Base-by-base conservation (phyloP, 2,113 vertebrate species). In the Phalacrocorax aristotelis region DNA sequence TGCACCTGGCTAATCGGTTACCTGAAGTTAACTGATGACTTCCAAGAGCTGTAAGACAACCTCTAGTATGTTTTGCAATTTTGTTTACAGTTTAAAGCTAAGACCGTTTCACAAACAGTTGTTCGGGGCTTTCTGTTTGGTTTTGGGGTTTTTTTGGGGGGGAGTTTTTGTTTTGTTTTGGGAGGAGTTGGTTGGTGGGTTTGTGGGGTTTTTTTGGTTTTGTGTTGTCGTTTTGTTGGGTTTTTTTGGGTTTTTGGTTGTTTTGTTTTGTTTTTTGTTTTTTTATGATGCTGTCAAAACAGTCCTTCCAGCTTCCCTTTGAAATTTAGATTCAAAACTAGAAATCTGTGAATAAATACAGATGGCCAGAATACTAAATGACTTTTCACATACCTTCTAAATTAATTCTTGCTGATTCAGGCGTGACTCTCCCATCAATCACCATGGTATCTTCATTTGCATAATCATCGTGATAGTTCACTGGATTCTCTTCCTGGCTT, bases 361-460 rank as follows among this genome's bases (percentile, higher is more conserved):
- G 64, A 94, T 92, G 89, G 86, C 77, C 88, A 91, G 93, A 95
- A 96, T 77, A 87, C 46, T 69, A 71, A 87, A 90, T 62, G 71
- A 78, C 90, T 96, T 75, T 91, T 83, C 91, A 90, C 70, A 83
- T 97, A 98, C 98, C 98, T 98, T 98, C 99, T 97, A 98, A 96
- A 92, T 98, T 97, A 98, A 98, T 99, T 94, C 98, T 98, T 97
- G 98, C 97, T 65, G 99, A 98, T 96, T 99, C 99, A 83, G 99
- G 98, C 75, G 98, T 98, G 93, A 98, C 96, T 60, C 98, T 98
- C 60, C 98, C 98, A 98, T 99, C 98, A 52, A 98, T 96, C 42
- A 98, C 91, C 38, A 95, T 93, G 11, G 96, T 79, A 26, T 95
- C 97, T 90, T 98, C 98, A 94, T 98, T 97, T 55, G 98, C 98